Percentiles rank a stretch among this genome's conserved stretches.
Conservation (phyloP, 2,113 vertebrate species). For the Cyprinodon tularosa region DNA sequence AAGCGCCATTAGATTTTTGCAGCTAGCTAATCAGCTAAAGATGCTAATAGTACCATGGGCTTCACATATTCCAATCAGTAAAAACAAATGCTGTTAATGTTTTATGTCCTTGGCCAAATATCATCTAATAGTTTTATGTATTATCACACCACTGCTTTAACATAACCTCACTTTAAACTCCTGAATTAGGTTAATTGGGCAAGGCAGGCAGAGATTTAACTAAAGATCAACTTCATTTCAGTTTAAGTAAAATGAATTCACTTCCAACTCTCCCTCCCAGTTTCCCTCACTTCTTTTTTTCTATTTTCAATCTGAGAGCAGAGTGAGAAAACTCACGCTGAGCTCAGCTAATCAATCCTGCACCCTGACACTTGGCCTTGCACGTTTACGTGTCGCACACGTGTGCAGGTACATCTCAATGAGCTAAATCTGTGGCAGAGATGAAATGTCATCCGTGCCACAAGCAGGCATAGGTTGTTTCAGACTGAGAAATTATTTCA, state of each 20-base stretch:
- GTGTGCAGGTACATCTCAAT: slow-evolving; percentile 48
- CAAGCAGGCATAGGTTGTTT: not conserved
- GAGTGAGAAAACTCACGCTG: slow-evolving; percentile 19
- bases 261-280: slow-evolving; percentile 2
- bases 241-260: not conserved
- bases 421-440: slow-evolving; percentile 25
- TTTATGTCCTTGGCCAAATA: too few species aligned
- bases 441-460: slow-evolving; percentile 24
- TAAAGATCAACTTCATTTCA: not conserved
- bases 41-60: too few species aligned
- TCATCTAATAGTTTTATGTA: too few species aligned
- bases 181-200: not conserved
- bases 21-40: too few species aligned
- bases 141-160: not conserved
- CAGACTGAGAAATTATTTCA: slow-evolving; percentile 8
- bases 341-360: slow-evolving; percentile 60
- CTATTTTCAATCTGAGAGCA: slow-evolving; percentile 22
- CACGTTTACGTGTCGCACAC: slow-evolving; percentile 27
- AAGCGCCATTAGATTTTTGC: too few species aligned
- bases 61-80: too few species aligned
- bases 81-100: too few species aligned
- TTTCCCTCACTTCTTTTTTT: slow-evolving; percentile 23
- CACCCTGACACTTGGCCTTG: slow-evolving; percentile 43
- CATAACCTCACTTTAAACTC: not conserved
- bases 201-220: not conserved